Evolutionary conservation across 2,113 vertebrate species (phyloP).

Genomic region (human (Homo sapiens)): DNA sequence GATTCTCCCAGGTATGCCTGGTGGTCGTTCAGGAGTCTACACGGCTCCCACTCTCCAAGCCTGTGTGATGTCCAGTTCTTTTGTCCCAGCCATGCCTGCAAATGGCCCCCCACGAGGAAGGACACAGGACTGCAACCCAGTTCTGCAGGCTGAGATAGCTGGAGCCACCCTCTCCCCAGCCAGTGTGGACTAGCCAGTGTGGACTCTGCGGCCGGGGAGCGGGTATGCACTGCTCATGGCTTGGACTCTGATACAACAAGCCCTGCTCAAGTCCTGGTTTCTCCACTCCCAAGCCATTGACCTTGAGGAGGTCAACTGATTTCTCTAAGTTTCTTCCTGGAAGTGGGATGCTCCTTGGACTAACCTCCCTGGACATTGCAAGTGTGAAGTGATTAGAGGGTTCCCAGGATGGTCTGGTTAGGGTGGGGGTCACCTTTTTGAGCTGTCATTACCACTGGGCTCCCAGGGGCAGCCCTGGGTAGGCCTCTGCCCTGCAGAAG

Average conservation of each 20-base stretch:
- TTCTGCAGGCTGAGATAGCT: not conserved
- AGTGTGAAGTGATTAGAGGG: no score
- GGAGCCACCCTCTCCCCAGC: not conserved
- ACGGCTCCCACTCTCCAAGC: not conserved
- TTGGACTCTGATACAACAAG: not conserved
- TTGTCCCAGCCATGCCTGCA: no score
- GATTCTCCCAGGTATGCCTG: not conserved
- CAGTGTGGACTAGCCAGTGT: not conserved
- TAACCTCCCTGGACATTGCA: not conserved
- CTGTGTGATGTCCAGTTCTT: no score
- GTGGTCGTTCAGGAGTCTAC: not conserved
- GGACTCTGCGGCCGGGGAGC: rapidly evolving
- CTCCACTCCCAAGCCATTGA: not conserved
- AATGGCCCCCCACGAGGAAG: not conserved
- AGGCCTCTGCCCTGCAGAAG: not conserved
- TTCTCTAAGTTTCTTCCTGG: not conserved
- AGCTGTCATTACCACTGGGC: not conserved
- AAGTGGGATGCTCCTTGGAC: not conserved
- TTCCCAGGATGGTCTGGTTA: not conserved
- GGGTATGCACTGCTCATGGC: rapidly evolving
- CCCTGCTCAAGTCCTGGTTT: not conserved
- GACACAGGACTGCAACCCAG: not conserved
- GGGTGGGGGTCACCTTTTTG: not conserved
- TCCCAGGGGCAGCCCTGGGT: no score
- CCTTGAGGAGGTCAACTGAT: not conserved